A percentile compares a stretch with the other conserved stretches of the same genome.
Evolutionary conservation across 35 echinoderm and acorn worm genomes (phyloP).

Genomic region (Apostichopus japonicus): DNA sequence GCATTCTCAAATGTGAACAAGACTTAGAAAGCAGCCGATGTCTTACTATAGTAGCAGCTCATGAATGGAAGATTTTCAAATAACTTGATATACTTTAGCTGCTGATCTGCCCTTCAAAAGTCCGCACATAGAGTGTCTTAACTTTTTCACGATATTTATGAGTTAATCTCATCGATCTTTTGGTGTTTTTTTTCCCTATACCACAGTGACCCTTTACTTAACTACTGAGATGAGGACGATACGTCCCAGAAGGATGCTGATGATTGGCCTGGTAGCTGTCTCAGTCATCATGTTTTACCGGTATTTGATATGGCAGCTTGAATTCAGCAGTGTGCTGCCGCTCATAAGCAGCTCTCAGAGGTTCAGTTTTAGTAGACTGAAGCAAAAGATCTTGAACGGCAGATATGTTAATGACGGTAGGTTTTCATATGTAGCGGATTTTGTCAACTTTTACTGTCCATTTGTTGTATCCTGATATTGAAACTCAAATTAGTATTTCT

Average conservation of each 20-base stretch:
- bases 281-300: constrained; percentile 11
- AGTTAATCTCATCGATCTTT: not conserved
- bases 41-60: too few relatives aligned
- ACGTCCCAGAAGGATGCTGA: not conserved
- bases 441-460: too few relatives aligned
- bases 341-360: constrained; percentile 25
- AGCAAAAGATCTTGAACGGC: constrained; percentile 8
- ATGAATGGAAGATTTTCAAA: too few relatives aligned
- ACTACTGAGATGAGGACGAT: constrained; percentile 28
- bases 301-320: constrained; percentile 45
- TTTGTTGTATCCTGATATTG: too few relatives aligned
- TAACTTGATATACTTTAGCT: too few relatives aligned
- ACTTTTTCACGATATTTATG: too few relatives aligned
- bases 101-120: too few relatives aligned
- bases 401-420: not conserved
- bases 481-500: too few relatives aligned
- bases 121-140: too few relatives aligned
- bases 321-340: constrained; percentile 16
- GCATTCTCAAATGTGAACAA: too few relatives aligned
- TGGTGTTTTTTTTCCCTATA: not conserved
- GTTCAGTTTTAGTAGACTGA: not conserved
- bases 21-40: too few relatives aligned
- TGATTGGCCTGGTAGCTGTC: not conserved
- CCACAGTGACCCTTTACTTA: not conserved
- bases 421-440: not conserved